Conservation (phyloP, 2,797 vertebrate genomes). For the Galagoides demidoff region DNA sequence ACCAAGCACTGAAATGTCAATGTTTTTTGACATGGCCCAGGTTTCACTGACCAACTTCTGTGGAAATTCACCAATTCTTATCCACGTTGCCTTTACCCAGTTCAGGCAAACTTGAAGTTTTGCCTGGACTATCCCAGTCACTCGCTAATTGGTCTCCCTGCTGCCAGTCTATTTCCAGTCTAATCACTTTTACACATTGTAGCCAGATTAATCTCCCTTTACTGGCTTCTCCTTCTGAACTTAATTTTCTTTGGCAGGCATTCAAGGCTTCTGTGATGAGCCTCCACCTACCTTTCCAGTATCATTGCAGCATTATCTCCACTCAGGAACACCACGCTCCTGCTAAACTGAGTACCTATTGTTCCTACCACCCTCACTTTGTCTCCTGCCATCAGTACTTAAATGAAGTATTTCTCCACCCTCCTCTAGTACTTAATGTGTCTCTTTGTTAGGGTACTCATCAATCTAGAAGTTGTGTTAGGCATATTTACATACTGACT, state of each 20-base stretch:
- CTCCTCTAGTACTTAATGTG: background rate
- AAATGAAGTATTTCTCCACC: background rate
- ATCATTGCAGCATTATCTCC: background rate
- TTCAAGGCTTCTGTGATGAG: background rate
- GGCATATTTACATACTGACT: background rate
- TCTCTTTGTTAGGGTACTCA: background rate
- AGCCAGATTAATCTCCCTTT: background rate
- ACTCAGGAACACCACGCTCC: background rate
- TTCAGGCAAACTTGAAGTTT: background rate
- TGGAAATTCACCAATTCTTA: background rate
- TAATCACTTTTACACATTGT: background rate
- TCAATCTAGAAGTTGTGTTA: background rate
- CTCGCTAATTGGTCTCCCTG: background rate
- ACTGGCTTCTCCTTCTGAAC: background rate
- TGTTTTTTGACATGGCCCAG: background rate
- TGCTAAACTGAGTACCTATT: background rate
- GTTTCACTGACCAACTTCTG: background rate
- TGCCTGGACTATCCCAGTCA: background rate
- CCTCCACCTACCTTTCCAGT: background rate
- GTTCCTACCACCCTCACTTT: background rate
- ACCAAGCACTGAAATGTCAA: background rate
- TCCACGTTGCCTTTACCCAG: background rate
- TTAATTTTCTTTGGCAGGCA: constrained; percentile 21
- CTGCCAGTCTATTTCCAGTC: background rate
- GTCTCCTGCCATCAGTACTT: background rate